Evolutionary conservation across 2,888 invertebrate species (phyloP), one percentile per base, ranked within the genome.

Genomic region (Autographa pulchrina): DNA sequence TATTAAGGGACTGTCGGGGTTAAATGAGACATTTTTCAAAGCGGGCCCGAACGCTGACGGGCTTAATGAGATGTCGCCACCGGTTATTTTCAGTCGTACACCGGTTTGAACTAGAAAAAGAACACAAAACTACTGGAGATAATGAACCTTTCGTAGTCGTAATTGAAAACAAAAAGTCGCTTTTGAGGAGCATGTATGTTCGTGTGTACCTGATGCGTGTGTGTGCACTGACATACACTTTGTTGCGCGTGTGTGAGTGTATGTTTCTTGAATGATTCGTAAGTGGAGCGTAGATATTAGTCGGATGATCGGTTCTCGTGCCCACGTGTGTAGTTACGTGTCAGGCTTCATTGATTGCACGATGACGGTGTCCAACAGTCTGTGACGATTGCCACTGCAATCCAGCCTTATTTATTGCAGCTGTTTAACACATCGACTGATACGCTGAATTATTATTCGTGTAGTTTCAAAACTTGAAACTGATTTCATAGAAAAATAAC

Each of bases 21-120:
- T 94, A 95, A 95, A 95, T 93, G 94, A 93, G 93, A 95, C 93
- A 95, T 96, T 94, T 94, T 92, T 96, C 95, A 96, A 94, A 94
- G 93, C 91, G 89, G 85, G 71, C 81, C 78, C 85, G 81, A 90
- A 88, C 90, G 90, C 91, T 93, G 94, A 94, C 94, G 90, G 88
- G 87, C 93, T 92, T 95, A 96, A 96, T 96, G 96, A 95, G 94
- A 94, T 94, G 94, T 94, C 93, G 92, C 91, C 92, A 90, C 86
- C 90, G 89, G 92, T 87, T 96, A 95, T 96, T 96, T 95, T 94
- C 91, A 93, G 95, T 89, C 80, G 85, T 86, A 90, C 88, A 88
- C 81, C 82, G 81, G 79, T 83, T 77, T 69, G 78, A 79, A 83
- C 78, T 81, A 81, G 85, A 84, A 88, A 83, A 88, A 70, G 80